Percentiles rank a stretch among this genome's conserved stretches.
These are phyloP conservation scores for Aplochiton taeniatus DNA, from an alignment of 2,797 vertebrate genomes.

Conservation along the genomic window DNA sequence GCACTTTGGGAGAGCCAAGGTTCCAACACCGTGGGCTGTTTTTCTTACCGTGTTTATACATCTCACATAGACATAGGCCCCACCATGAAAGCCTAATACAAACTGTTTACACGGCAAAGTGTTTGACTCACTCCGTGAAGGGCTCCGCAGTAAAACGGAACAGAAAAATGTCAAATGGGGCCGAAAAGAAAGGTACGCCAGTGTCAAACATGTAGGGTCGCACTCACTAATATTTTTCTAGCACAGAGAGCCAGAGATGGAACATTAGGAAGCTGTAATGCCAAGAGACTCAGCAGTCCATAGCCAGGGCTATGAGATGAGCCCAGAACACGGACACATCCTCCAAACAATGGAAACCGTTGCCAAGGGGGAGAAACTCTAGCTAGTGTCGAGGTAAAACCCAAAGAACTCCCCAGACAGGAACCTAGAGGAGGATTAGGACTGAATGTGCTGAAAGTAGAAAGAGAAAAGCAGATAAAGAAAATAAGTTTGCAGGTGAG, in stretches of 20 bases:
- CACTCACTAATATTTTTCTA: conserved; percentile 50
- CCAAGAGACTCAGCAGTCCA: conserved; percentile 48
- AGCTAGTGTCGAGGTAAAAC: conserved; percentile 21
- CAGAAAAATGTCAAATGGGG: conserved; percentile 46
- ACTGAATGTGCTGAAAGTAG: conserved; percentile 51
- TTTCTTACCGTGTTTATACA: background rate
- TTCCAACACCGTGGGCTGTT: conserved; percentile 9
- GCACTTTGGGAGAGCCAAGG: conserved; percentile 44
- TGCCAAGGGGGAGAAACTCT: conserved; percentile 23
- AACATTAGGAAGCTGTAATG: conserved; percentile 53
- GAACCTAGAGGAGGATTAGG: conserved; percentile 30
- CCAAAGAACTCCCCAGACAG: conserved; percentile 25
- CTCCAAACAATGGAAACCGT: conserved; percentile 49
- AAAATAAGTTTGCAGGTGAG: background rate
- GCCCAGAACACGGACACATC: conserved; percentile 52
- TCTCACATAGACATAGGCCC: conserved; percentile 39
- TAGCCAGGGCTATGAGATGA: conserved; percentile 47
- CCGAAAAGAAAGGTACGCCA: conserved; percentile 43
- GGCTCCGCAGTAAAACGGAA: conserved; percentile 30
- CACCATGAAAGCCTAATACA: conserved; percentile 35
- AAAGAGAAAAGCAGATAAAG: conserved; percentile 9
- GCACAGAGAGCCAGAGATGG: conserved; percentile 53
- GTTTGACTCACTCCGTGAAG: conserved; percentile 40
- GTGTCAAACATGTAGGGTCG: conserved; percentile 64
- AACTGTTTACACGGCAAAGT: conserved; percentile 49